Evolutionary conservation across 1,140 invertebrate species (phyloP).

Genomic region (Venturia canescens): DNA sequence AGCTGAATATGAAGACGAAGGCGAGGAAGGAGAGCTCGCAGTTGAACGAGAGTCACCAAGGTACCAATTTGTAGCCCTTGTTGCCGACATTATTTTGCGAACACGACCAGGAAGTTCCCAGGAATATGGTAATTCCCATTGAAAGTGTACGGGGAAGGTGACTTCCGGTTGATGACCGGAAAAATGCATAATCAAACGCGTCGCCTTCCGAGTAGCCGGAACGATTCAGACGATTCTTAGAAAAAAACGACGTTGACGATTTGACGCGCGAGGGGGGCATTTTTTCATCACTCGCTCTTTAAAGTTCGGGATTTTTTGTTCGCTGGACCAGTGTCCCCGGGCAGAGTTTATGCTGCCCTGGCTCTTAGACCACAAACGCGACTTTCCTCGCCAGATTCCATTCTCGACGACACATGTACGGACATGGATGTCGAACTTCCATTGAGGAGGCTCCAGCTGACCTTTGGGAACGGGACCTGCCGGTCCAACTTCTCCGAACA

Average conservation of each 20-base stretch:
- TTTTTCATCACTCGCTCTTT: no score
- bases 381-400: no score
- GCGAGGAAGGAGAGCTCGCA: neutral
- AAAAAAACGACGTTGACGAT: no score
- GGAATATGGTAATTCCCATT: neutral
- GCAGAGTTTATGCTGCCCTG: no score
- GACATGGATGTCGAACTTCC: neutral
- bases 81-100: neutral
- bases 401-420: no score
- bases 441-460: neutral
- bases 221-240: no score
- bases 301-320: no score
- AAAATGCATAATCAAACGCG: no score
- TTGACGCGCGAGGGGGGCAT: no score
- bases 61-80: neutral
- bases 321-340: no score
- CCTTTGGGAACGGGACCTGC: constrained; percentile 5
- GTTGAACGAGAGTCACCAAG: neutral
- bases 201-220: no score
- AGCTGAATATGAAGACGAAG: neutral
- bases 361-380: no score
- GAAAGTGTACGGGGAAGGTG: neutral
- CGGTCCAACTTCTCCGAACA: neutral
- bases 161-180: neutral
- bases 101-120: neutral